phyloP scores from a whole-genome alignment of 2,888 invertebrate genomes.

The Drosophila anomelani region DNA sequence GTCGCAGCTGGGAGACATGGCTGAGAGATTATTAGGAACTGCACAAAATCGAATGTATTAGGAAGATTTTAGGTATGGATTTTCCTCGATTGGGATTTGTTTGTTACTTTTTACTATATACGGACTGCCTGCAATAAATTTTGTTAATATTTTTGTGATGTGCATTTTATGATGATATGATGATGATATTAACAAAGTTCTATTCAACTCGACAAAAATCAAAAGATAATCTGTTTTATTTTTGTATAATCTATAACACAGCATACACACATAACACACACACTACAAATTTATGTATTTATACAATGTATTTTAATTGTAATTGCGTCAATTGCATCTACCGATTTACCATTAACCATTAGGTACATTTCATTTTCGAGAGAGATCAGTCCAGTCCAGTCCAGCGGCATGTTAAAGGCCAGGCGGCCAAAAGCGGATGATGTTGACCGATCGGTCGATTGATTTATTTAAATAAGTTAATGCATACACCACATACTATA shows the following conservation, averaged over 20 bases:
- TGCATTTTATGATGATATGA: slow-evolving; percentile 76
- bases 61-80: slow-evolving; percentile 58
- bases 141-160: slow-evolving; percentile 81
- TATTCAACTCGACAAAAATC: slow-evolving; percentile 81
- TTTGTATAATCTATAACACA: slow-evolving; percentile 74
- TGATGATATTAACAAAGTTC: slow-evolving; percentile 82
- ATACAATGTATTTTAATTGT: slow-evolving; percentile 57
- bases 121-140: slow-evolving; percentile 84
- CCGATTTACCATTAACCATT: slow-evolving; percentile 44
- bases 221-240: slow-evolving; percentile 80
- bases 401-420: slow-evolving; percentile 17
- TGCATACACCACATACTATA: slow-evolving; percentile 58
- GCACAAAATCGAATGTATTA: slow-evolving; percentile 50
- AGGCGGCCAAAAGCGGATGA: slow-evolving; percentile 12
- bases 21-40: slow-evolving; percentile 53
- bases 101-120: slow-evolving; percentile 78
- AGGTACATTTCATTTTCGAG: slow-evolving; percentile 36
- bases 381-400: slow-evolving; percentile 32
- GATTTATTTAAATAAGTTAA: slow-evolving; percentile 62
- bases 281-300: slow-evolving; percentile 57
- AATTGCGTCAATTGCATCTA: slow-evolving; percentile 58
- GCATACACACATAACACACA: slow-evolving; percentile 20
- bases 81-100: slow-evolving; percentile 73
- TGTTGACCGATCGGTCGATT: slow-evolving; percentile 14
- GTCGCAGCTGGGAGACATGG: slow-evolving; percentile 10